phyloP scores from a whole-genome alignment of 2,888 invertebrate species.

The Mythimna pallens region DNA sequence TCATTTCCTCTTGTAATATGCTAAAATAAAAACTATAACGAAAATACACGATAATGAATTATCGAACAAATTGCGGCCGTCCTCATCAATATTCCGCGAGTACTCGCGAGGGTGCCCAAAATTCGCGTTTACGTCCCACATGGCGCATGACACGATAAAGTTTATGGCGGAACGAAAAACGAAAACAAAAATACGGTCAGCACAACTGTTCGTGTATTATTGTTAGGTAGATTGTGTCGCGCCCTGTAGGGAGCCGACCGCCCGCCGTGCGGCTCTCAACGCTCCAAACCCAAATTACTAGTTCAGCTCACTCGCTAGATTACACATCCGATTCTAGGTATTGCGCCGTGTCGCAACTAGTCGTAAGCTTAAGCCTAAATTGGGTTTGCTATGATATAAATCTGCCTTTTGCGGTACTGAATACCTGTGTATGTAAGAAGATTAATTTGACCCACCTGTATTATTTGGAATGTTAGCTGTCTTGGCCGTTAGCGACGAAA shows the following conservation, averaged over 20 bases:
- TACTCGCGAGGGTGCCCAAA: slow-evolving; percentile 73
- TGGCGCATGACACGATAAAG: slow-evolving; percentile 82
- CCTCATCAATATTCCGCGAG: slow-evolving; percentile 74
- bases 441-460: slow-evolving; percentile 58
- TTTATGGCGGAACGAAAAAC: slow-evolving; percentile 81
- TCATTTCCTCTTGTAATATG: slow-evolving; percentile 57
- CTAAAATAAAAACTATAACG: slow-evolving; percentile 51
- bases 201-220: slow-evolving; percentile 83
- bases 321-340: slow-evolving; percentile 72
- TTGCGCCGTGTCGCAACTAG: slow-evolving; percentile 60
- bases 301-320: slow-evolving; percentile 73
- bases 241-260: slow-evolving; percentile 79
- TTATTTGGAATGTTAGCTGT: slow-evolving; percentile 39
- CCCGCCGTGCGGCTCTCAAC: slow-evolving; percentile 83
- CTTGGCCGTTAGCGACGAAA: slow-evolving; percentile 16
- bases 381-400: slow-evolving; percentile 60
- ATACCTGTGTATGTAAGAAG: slow-evolving; percentile 52
- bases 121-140: slow-evolving; percentile 78
- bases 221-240: slow-evolving; percentile 78
- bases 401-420: slow-evolving; percentile 52
- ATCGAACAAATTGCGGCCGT: slow-evolving; percentile 66
- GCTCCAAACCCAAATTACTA: slow-evolving; percentile 83
- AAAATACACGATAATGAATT: slow-evolving; percentile 59
- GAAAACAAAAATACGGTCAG: slow-evolving; percentile 78
- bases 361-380: slow-evolving; percentile 65